Conservation (phyloP, 37 sponge, comb jelly and placozoan genomes). For the Hormiphora californensis region DNA sequence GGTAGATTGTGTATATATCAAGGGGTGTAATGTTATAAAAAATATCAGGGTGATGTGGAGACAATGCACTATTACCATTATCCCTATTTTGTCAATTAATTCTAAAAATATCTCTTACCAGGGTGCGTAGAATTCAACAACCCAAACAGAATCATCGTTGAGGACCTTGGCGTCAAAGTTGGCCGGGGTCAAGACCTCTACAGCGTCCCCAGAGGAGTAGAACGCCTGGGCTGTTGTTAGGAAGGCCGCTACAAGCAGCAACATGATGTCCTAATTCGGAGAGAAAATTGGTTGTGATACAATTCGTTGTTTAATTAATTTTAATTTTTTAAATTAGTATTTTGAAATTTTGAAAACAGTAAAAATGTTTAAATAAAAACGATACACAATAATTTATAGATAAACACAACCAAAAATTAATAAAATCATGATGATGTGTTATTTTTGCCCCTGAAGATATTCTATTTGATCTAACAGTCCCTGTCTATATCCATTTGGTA, state of each 20-base stretch:
- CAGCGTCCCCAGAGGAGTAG: slow-evolving; percentile 69
- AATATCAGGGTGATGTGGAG: neutral
- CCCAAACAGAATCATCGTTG: slow-evolving; percentile 75
- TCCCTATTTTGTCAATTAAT: neutral
- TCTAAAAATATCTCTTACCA: slow-evolving; percentile 66
- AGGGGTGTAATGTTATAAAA: neutral
- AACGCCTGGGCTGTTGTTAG: slow-evolving; percentile 47
- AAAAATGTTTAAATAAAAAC: neutral
- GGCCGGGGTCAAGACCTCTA: slow-evolving; percentile 71
- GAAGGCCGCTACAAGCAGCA: neutral
- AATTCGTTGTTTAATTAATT: neutral
- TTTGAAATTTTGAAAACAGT: too few species aligned
- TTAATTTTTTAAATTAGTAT: too few species aligned
- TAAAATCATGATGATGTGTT: neutral
- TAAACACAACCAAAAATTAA: too few species aligned
- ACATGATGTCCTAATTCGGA: neutral
- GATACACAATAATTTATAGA: neutral
- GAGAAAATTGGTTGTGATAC: neutral
- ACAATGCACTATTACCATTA: neutral
- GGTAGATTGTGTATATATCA: neutral
- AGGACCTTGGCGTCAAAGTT: slow-evolving; percentile 81
- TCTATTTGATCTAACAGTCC: neutral
- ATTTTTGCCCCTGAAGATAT: neutral
- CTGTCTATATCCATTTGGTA: neutral
- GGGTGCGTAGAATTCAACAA: slow-evolving; percentile 98